Evolutionary conservation across 2,888 invertebrate species (phyloP), one percentile per base, ranked within the genome.

Genomic region (Pyrrhosoma nymphula): DNA sequence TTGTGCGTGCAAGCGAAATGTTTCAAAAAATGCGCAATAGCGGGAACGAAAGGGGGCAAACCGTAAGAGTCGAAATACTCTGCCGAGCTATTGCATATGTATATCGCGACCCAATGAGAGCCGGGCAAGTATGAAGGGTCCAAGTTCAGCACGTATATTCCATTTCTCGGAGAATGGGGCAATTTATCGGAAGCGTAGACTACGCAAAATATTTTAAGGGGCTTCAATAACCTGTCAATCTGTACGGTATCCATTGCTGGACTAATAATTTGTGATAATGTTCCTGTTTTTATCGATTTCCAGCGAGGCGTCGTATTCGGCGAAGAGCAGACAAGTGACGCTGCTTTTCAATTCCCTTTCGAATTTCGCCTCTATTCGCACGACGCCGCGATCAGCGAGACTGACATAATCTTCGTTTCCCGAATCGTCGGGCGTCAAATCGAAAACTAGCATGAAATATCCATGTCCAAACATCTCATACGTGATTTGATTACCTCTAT

Each of bases 41-140:
- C n/a, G n/a, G n/a, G n/a, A 56, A 90, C 30, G 56, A 90, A 56
- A 16, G 90, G 90, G 2, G 56, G 56, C 18, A 56, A 30, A 3
- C 90, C 90, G 56, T 90, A 90, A 23, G 90, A 90, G n/a, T 90
- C 90, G 18, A 90, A 90, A 90, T 90, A 90, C 56, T 90, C 90
- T 0, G 90, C 90, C 3, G 10, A n/a, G 16, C 10, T 2, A 75
- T 75, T n/a, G 16, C 4, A n/a, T n/a, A 90, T 2, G 26, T 56
- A 30, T 26, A 90, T n/a, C 8, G 90, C 90, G 16, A 90, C 56
- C 90, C 90, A 90, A 14, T 90, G 90, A 26, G 56, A 56, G 6
- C 90, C 90, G 8, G 90, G 56, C n/a, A 30, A 30, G 14, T 30
- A 20, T 16, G 56, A 90, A 3, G 90, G n/a, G 18, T 56, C 90